Evolutionary conservation across 2,797 vertebrate species (phyloP).

Genomic region (Danio choprae): DNA sequence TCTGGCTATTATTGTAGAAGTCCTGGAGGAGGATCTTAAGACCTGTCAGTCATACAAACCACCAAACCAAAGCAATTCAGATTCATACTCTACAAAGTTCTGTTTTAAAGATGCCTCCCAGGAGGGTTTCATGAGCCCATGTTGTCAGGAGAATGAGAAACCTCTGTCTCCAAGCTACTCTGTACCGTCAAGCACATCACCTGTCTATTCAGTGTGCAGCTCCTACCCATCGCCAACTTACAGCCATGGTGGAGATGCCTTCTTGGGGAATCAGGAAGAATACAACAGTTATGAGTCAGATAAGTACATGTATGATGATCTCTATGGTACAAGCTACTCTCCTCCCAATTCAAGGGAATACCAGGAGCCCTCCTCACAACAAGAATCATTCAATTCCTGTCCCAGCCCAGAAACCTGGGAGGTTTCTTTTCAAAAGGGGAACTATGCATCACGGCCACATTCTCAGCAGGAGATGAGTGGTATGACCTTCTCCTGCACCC

Average conservation of each 20-base stretch:
- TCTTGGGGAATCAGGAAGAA: slow-evolving; percentile 40
- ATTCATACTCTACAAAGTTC: slow-evolving; percentile 19
- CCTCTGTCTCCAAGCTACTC: slow-evolving; percentile 10
- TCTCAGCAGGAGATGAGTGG: slow-evolving; percentile 56
- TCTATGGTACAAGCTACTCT: slow-evolving; percentile 53
- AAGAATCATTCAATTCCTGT: slow-evolving; percentile 25
- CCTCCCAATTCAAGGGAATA: slow-evolving; percentile 39
- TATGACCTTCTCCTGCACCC: slow-evolving; percentile 80
- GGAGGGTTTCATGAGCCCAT: slow-evolving; percentile 8
- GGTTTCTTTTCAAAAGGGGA: not conserved
- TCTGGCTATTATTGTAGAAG: slow-evolving; percentile 84
- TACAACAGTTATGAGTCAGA: slow-evolving; percentile 64
- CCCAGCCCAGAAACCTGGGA: slow-evolving; percentile 1
- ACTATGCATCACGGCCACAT: slow-evolving; percentile 27
- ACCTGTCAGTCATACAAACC: slow-evolving; percentile 44
- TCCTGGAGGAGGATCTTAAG: slow-evolving; percentile 85
- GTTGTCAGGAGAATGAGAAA: not conserved
- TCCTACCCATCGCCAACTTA: slow-evolving; percentile 24
- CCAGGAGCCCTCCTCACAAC: slow-evolving; percentile 44
- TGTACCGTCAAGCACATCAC: slow-evolving; percentile 17
- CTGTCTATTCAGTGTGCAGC: slow-evolving; percentile 28
- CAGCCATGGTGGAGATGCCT: slow-evolving; percentile 14
- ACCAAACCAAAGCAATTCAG: not conserved
- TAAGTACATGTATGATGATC: slow-evolving; percentile 67
- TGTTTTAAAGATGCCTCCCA: not conserved